Evolutionary conservation across 2,888 invertebrate genomes (phyloP), one percentile per base, ranked within the genome.

Genomic region (Galeopsomyia nigrocyanea): DNA sequence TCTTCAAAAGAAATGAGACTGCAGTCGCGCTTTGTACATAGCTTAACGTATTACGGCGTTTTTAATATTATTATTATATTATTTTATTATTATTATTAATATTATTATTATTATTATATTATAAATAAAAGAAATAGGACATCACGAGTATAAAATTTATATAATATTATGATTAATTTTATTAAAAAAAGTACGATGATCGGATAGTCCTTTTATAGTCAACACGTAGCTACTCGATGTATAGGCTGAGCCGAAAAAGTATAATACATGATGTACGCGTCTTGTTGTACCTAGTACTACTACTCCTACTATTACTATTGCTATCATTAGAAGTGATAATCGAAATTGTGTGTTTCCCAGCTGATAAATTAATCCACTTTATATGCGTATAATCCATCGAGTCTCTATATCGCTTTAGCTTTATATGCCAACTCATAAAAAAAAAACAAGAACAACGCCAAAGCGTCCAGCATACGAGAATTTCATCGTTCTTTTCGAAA

Each of bases 11-110:
- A 78, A 80, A 81, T 80, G 82, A 83, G 82, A 82, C 81, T 82
- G 82, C 81, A 82, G 82, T 84, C 82, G 83, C 81, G 82, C 84
- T 84, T 86, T 86, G 86, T 86, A 86, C 73, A 86, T 86, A 86
- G 82, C 82, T 81, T 79, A 78, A 79, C 79, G 77, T 82, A 80
- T 82, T 79, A 76, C 76, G 75, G 74, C 79, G 78, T 79, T 81
- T 82, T 81, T 80, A 83, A 80, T 83, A 83, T 82, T 82, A 82
- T 83, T 80, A 82, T 80, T 80, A 79, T 73, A 68, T 71, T 75
- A 76, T 73, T 78, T 79, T 79, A 80, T 79, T 78, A 76, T 78
- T 78, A 78, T 79, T 79, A 80, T 79, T 79, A 78, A 78, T 80
- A 80, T 78, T 75, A 77, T 75, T 76, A 76, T 76, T 76, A 78